Conservation (phyloP, 2,113 vertebrate species). For the Cheirogaleus medius region DNA sequence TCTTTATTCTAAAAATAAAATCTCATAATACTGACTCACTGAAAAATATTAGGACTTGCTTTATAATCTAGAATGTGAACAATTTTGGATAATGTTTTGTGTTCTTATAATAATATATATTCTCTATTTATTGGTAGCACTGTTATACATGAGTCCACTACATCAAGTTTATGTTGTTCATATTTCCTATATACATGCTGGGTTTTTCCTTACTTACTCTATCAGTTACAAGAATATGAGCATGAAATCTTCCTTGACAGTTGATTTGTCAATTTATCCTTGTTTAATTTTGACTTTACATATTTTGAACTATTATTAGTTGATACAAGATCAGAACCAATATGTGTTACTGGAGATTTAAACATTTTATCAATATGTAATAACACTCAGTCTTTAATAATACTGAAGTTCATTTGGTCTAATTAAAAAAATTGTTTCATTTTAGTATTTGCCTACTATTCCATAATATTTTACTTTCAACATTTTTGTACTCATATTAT, state of each 20-base stretch:
- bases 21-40: background rate
- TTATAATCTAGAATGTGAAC: background rate
- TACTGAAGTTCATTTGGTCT: background rate
- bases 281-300: background rate
- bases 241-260: background rate
- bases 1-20: background rate
- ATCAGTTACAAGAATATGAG: background rate
- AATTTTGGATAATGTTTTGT: background rate
- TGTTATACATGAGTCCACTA: background rate
- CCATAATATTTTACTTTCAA: background rate
- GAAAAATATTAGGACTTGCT: background rate
- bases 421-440: background rate
- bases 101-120: background rate
- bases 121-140: background rate
- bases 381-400: background rate
- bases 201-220: background rate
- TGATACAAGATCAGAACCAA: background rate
- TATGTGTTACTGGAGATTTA: background rate
- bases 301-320: background rate
- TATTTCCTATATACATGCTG: background rate
- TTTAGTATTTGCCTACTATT: background rate
- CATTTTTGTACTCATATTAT: background rate
- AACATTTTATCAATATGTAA: background rate
- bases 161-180: background rate
- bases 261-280: background rate